Conservation (phyloP, 2,797 vertebrate genomes). For the Sardinella longiceps region DNA sequence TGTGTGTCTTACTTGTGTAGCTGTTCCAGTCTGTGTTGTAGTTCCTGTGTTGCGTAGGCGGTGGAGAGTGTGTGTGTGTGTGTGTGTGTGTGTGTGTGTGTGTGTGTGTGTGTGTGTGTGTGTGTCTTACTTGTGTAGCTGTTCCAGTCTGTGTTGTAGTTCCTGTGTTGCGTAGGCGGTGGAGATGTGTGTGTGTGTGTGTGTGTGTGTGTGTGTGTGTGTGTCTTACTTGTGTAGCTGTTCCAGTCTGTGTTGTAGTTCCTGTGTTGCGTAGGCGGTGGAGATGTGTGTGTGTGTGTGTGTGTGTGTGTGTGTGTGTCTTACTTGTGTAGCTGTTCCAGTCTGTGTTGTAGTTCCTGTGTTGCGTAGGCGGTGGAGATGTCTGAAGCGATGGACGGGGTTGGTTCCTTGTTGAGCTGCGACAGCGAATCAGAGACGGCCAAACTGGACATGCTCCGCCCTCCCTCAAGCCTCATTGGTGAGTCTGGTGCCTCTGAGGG, state of each 20-base stretch:
- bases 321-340: conserved; percentile 88
- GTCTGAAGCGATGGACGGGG: conserved; percentile 97
- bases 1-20: too few relatives aligned
- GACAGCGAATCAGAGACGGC: conserved; percentile 81
- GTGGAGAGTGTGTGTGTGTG: too few relatives aligned
- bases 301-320: neutral
- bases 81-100: too few relatives aligned
- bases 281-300: conserved; percentile 18
- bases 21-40: too few relatives aligned
- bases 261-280: too few relatives aligned
- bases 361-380: conserved; percentile 89
- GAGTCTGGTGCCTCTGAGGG: conserved; percentile 30
- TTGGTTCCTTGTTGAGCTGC: conserved; percentile 87
- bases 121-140: conserved; percentile 51
- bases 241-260: neutral
- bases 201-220: too few relatives aligned
- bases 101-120: too few relatives aligned
- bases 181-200: conserved; percentile 93
- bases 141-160: conserved; percentile 85
- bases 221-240: neutral
- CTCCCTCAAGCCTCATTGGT: conserved; percentile 62
- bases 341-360: conserved; percentile 88
- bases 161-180: conserved; percentile 89
- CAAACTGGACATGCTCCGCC: conserved; percentile 82
- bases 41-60: too few relatives aligned